Percentiles rank a stretch among this genome's conserved stretches.
These are phyloP conservation scores for Acanthurus leucopareius DNA, from an alignment of 2,797 vertebrate genomes.

Conservation along the genomic window DNA sequence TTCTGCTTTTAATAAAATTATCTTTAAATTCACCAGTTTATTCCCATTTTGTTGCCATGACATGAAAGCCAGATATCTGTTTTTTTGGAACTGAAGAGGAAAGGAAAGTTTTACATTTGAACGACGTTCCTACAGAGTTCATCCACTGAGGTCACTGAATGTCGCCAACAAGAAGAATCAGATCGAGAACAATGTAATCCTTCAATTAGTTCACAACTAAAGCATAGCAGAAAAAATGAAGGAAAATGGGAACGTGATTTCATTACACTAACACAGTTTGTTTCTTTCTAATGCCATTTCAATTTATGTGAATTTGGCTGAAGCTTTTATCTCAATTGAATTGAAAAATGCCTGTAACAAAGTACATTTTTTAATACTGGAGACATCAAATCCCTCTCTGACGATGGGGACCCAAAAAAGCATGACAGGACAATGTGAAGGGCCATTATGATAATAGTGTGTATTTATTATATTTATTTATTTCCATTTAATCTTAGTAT, in stretches of 20 bases:
- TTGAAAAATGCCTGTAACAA: conserved; percentile 30
- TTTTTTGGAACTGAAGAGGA: not conserved
- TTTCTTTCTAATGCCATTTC: conserved; percentile 40
- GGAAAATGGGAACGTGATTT: conserved; percentile 22
- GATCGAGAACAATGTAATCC: conserved; percentile 24
- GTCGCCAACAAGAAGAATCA: not conserved
- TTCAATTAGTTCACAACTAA: conserved; percentile 36
- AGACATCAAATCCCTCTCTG: conserved; percentile 7
- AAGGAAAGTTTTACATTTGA: conserved; percentile 7
- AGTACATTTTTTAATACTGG: conserved; percentile 13
- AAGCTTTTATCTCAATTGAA: conserved; percentile 63
- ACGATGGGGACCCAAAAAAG: not conserved
- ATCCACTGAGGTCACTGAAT: conserved; percentile 11
- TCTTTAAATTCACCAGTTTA: not conserved
- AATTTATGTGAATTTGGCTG: conserved; percentile 36
- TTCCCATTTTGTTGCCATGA: not conserved
- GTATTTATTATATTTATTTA: conserved; percentile 20
- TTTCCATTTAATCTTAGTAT: conserved; percentile 23
- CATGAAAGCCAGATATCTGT: not conserved
- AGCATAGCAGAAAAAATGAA: conserved; percentile 13
- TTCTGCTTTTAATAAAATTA: not conserved
- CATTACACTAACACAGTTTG: conserved; percentile 32
- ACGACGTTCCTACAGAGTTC: not conserved
- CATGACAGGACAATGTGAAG: conserved; percentile 8
- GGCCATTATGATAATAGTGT: conserved; percentile 40